Conservation (phyloP, 2,113 vertebrate genomes). For the Pangasianodon hypophthalmus region DNA sequence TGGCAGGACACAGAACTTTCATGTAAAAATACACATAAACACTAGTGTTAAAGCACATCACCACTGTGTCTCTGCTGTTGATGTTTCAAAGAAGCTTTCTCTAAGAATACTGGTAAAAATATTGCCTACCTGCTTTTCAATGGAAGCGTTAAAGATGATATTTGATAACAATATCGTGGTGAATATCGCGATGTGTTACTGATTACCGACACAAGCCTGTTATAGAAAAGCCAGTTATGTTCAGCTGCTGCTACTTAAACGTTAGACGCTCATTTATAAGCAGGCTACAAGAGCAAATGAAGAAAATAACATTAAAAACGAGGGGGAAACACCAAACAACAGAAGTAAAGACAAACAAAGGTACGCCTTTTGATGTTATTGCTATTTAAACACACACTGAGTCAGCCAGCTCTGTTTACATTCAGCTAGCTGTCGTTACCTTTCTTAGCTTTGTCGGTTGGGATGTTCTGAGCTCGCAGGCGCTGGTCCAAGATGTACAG, state of each 20-base stretch:
- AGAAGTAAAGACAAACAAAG: background rate
- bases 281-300: background rate
- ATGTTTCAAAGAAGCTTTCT: background rate
- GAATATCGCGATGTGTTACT: background rate
- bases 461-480: slow-evolving; percentile 91
- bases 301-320: background rate
- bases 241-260: background rate
- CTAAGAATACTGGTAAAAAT: background rate
- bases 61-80: background rate
- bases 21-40: background rate
- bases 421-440: slow-evolving; percentile 69
- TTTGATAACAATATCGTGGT: background rate
- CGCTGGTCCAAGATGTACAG: slow-evolving; percentile 95
- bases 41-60: background rate
- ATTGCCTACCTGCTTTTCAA: background rate
- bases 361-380: background rate
- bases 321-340: background rate
- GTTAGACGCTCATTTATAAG: background rate
- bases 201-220: background rate
- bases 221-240: background rate
- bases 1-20: background rate
- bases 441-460: slow-evolving; percentile 91
- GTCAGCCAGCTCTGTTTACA: background rate
- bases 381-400: background rate
- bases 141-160: background rate